Evolutionary conservation across 2,888 invertebrate species (phyloP).

Genomic region (Lochmaea capreae): DNA sequence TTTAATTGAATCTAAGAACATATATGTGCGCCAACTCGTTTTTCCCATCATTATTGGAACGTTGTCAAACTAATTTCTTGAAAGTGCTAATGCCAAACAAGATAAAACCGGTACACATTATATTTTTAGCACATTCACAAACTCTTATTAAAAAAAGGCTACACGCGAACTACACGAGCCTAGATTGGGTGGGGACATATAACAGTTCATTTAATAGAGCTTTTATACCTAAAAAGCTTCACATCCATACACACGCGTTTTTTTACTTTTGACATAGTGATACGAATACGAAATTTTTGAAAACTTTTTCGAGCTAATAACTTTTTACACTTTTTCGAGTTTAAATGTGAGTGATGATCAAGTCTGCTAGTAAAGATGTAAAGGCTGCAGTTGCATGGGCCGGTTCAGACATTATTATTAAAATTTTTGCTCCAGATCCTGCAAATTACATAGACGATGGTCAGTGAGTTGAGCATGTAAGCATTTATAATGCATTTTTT

Average conservation of each 20-base stretch:
- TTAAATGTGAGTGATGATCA: conserved; percentile 48
- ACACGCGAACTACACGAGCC: conserved; percentile 31
- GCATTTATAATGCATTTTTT: conserved; percentile 44
- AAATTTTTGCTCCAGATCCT: conserved; percentile 52
- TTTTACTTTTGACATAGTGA: not conserved
- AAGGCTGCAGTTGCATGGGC: conserved; percentile 57
- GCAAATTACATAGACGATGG: conserved; percentile 44
- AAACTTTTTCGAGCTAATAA: not conserved
- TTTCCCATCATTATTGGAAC: conserved; percentile 43
- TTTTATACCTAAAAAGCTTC: conserved; percentile 10
- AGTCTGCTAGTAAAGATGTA: conserved; percentile 49
- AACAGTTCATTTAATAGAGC: conserved; percentile 11
- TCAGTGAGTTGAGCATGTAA: conserved; percentile 54
- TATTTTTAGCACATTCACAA: conserved; percentile 43
- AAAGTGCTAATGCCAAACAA: conserved; percentile 40
- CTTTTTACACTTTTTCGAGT: conserved; percentile 7
- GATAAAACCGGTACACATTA: conserved; percentile 39
- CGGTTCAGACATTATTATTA: conserved; percentile 56
- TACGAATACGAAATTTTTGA: not conserved
- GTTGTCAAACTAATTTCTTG: conserved; percentile 44
- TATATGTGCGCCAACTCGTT: conserved; percentile 35
- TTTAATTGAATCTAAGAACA: conserved; percentile 29
- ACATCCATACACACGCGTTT: not conserved
- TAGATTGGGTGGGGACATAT: conserved; percentile 15
- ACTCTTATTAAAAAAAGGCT: conserved; percentile 37